Evolutionary conservation across 2,888 invertebrate genomes (phyloP), one percentile per base, ranked within the genome.

Genomic region (Pterostichus niger): DNA sequence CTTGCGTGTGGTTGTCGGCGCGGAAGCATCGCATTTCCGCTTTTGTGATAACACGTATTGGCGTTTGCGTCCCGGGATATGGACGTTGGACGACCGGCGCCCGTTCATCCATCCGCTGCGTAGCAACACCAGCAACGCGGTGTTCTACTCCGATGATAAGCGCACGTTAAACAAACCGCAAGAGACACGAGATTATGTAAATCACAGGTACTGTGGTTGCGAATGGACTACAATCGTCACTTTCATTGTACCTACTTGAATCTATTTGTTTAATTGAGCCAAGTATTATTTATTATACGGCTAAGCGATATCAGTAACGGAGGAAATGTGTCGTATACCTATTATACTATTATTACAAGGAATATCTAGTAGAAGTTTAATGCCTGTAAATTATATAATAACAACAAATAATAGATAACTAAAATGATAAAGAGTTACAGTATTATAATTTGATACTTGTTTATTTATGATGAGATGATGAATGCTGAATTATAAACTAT

Each of bases 1-100:
- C 4, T 10, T 54, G 17, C 31, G 59, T 59, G 15, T 31, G 17
- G 31, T 59, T 24, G 59, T 59, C 31, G 15, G 17, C 9, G 59
- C 59, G 31, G 11, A 59, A 24, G 24, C 59, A 2, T 59, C 59
- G 59, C 17, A 17, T 44, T 71, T 46, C 44, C 17, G 13, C 46
- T n/a, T 71, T 40, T 46, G 46, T 31, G 44, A 71, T 71, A 44
- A 71, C 46, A 15, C 24, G 49, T 71, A 71, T 71, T 44, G 71
- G 10, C 71, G 13, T 59, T 59, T 59, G 40, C 40, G 2, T 40
- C 40, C 40, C 1, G 6, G 40, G 40, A 40, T 40, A 3, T 40
- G 40, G 40, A 40, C 2, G 17, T 2, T 54, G 54, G 15, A 15
- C 40, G 7, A 40, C 40, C 40, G 40, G 5, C 40, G 40, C 5